Evolutionary conservation across 2,888 invertebrate genomes (phyloP).

Genomic region (Dolichopus griseipennis): DNA sequence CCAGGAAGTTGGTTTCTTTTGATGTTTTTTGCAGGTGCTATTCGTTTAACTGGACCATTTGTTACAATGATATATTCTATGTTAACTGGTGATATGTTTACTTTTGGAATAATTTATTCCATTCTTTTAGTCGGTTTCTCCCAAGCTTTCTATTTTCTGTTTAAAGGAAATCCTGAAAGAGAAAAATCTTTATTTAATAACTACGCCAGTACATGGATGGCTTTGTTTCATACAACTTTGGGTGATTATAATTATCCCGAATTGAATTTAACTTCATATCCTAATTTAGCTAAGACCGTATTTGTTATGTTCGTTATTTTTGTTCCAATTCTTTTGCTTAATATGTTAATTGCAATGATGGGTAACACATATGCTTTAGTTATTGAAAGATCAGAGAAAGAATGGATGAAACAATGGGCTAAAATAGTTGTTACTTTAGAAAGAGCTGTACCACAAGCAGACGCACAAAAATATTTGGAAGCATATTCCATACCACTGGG

Average conservation of each 20-base stretch:
- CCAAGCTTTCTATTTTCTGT: constrained; percentile 90
- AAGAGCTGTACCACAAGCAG: constrained; percentile 80
- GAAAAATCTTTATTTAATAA: constrained; percentile 73
- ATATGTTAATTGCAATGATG: constrained; percentile 99
- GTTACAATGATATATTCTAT: constrained; percentile 99
- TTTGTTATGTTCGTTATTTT: constrained; percentile 97
- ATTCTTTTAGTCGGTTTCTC: constrained; percentile 94
- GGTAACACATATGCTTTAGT: constrained; percentile 98
- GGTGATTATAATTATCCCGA: constrained; percentile 97
- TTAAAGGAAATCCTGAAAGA: constrained; percentile 79
- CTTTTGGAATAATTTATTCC: constrained; percentile 93
- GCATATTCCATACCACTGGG: constrained; percentile 92
- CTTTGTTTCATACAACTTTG: constrained; percentile 91
- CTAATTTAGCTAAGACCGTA: constrained; percentile 87
- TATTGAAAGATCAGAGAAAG: constrained; percentile 96
- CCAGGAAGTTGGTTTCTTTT: constrained; percentile 96
- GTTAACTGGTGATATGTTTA: constrained; percentile 97
- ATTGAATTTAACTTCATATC: constrained; percentile 80
- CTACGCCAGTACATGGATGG: constrained; percentile 93
- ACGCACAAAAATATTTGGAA: constrained; percentile 83
- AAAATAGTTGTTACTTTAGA: constrained; percentile 96
- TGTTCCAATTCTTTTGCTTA: constrained; percentile 89
- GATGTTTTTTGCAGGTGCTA: constrained; percentile 97
- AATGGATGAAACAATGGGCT: constrained; percentile 99
- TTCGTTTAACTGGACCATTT: constrained; percentile 92